Evolutionary conservation across 2,888 invertebrate species (phyloP), one percentile per base, ranked within the genome.

Genomic region (Masnerella sp.): DNA sequence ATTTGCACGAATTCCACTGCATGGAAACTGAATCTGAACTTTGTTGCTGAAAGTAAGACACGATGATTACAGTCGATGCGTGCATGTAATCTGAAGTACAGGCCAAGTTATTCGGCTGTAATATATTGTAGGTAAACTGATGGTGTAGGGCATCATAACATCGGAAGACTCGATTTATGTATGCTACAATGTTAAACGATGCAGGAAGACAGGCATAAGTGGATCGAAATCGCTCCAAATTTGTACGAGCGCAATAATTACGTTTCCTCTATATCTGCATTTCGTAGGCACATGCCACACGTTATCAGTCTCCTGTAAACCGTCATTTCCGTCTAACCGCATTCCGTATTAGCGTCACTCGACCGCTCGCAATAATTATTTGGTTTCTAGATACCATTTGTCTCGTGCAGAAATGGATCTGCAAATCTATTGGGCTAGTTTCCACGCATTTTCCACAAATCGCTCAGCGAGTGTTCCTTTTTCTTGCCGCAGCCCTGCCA

Each of bases 251-350:
- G 69, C 68, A 69, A 69, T 74, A 74, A 74, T 74, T 74, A 74
- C 69, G 69, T 74, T 74, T 69, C 74, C 74, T 65, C 59, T 74
- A 61, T 68, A 74, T 74, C 74, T 65, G 69, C 69, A 69, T 74
- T 74, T 74, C 64, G 69, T 65, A 59, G 65, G 69, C 74, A 74
- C 69, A 74, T 74, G 74, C 74, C 69, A 65, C 74, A 65, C 74
- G 64, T 74, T 74, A 69, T 74, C 74, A 69, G 69, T 69, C 69
- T 65, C 74, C 69, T 74, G 74, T 74, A 74, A 74, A 74, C 74
- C 74, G 65, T 74, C 74, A 69, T 74, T 74, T 74, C 65, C 74
- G 74, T 74, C 69, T 74, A 74, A 74, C 74, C 74, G 45, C 74
- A 74, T 69, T 74, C 74, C 64, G 62, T 68, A 74, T 74, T 69